These are phyloP conservation scores for Xiphophorus maculatus DNA, from an alignment of 2,113 vertebrate genomes.

Conservation along the genomic window DNA sequence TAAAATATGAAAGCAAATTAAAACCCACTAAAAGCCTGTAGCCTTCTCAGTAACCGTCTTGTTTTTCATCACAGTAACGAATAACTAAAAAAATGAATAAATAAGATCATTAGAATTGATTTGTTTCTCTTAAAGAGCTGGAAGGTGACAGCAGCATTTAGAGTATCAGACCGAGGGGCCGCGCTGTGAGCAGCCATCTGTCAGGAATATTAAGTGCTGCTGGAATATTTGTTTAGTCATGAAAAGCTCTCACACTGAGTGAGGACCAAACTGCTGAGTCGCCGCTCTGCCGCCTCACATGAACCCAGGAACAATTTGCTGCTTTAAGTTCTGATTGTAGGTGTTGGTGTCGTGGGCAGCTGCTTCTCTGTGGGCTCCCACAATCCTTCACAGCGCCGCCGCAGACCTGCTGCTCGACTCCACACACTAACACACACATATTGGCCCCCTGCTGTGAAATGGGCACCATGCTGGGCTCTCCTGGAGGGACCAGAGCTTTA, in stretches of 20 bases:
- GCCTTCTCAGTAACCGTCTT: not conserved
- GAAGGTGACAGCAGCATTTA: constrained; percentile 3
- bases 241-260: not conserved
- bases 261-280: not conserved
- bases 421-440: not conserved
- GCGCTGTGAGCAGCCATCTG: not conserved
- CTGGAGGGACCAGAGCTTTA: not conserved
- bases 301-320: not conserved
- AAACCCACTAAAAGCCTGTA: not conserved
- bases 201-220: constrained; percentile 3
- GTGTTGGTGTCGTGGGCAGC: not conserved
- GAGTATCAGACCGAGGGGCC: not conserved
- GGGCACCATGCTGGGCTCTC: not conserved
- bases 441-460: not conserved
- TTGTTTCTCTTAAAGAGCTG: not conserved
- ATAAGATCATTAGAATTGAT: constrained; percentile 9
- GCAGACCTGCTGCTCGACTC: constrained; percentile 2
- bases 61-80: rapidly evolving
- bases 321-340: not conserved
- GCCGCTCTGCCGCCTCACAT: not conserved
- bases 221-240: not conserved
- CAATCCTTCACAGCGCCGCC: constrained; percentile 9
- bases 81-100: constrained; percentile 9
- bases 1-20: not conserved
- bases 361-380: constrained; percentile 5